Conservation (phyloP, 2,797 vertebrate species). For the Dryobates pubescens region DNA sequence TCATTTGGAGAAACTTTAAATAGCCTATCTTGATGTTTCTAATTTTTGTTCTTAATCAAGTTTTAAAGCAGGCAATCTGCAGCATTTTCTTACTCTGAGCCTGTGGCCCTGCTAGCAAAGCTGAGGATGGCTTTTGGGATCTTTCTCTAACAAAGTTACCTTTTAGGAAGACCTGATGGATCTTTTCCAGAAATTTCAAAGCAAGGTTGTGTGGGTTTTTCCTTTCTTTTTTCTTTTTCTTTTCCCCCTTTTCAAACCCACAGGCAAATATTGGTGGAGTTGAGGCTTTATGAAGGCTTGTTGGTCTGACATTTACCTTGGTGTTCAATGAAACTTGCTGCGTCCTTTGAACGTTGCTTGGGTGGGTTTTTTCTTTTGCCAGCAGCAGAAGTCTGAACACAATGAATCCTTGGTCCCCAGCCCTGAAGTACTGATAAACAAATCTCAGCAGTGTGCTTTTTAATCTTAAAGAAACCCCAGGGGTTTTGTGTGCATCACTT, state of each 20-base stretch:
- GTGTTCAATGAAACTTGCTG: background rate
- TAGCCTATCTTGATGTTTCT: conserved; percentile 19
- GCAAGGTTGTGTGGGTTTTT: background rate
- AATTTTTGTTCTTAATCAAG: background rate
- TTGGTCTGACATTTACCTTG: conserved; percentile 33
- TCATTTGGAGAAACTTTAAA: conserved; percentile 55
- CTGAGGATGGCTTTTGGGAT: background rate
- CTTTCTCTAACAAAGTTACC: background rate
- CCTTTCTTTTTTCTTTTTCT: too few species aligned
- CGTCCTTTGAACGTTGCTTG: background rate
- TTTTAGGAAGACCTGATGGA: background rate
- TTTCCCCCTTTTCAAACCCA: background rate
- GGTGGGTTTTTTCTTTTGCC: background rate
- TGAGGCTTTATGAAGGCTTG: background rate
- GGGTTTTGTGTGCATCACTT: background rate
- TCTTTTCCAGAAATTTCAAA: background rate
- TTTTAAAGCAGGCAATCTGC: background rate
- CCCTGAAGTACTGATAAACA: background rate
- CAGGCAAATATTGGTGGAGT: background rate
- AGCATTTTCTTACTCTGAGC: background rate
- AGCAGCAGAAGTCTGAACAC: background rate
- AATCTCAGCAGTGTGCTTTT: background rate
- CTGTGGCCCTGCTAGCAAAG: background rate
- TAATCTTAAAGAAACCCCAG: background rate
- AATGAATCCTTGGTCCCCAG: background rate